phyloP scores from a whole-genome alignment of 2,888 invertebrate genomes.

The Andrena minutula region DNA sequence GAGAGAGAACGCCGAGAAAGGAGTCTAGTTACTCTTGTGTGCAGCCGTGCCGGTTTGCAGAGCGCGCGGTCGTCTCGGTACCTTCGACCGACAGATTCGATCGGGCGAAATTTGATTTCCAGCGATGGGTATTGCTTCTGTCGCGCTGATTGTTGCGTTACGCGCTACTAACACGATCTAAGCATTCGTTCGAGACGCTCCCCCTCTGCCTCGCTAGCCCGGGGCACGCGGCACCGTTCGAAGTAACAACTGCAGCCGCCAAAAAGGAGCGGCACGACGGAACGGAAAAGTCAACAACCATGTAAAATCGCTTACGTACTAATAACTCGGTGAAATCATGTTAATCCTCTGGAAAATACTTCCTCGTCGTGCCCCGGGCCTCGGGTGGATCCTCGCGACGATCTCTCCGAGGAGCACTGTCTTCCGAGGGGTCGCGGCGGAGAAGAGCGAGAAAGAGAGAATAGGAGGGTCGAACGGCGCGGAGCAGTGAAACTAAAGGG shows the following conservation, averaged over 20 bases:
- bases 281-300: neutral
- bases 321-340: neutral
- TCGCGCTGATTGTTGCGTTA: neutral
- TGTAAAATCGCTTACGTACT: neutral
- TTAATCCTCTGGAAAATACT: neutral
- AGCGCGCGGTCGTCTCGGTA: neutral
- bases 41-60: neutral
- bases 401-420: neutral
- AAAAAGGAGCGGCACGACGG: neutral
- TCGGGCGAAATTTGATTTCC: slow-evolving; percentile 10
- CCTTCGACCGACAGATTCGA: slow-evolving; percentile 19
- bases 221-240: neutral
- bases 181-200: neutral
- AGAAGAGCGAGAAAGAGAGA: slow-evolving; percentile 36
- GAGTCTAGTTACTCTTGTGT: neutral
- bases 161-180: neutral
- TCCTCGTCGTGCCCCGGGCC: neutral
- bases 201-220: neutral
- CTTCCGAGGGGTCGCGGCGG: neutral
- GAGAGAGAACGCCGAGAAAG: neutral
- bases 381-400: neutral
- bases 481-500: neutral
- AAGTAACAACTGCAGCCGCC: no score
- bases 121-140: slow-evolving; percentile 22
- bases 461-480: neutral